Base-by-base conservation (phyloP, 2,888 invertebrate species). In the Lumbricus terrestris region DNA sequence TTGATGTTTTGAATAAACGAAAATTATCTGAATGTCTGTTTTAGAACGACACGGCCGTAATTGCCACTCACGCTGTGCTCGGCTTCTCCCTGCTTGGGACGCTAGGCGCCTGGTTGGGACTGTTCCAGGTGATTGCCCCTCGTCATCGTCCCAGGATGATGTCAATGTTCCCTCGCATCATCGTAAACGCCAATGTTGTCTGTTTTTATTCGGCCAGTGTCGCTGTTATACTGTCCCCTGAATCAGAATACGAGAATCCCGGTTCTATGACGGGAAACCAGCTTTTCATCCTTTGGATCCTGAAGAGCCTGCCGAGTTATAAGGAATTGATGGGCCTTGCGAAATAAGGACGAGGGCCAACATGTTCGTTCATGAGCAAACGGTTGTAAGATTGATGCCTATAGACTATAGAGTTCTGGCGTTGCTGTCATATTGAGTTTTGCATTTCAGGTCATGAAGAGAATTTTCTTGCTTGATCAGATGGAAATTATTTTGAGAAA, bases 11-110 rank as follows among this genome's bases (percentile, higher is more conserved):
- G n/a, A n/a, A n/a, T n/a, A n/a, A n/a, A n/a, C n/a, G n/a, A 18
- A 47, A 2, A 47, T 13, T 47, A 47, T 18, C 18, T 13, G 18
- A 16, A 18, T 16, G 8, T 83, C 3, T 88, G 29, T 90, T 89
- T 90, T 8, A 91, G 91, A 23, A 37, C 33, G 85, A 90, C n/a
- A 89, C 91, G 37, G 91, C 91, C 69, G 89, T 89, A 23, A 90
- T 91, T 23, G 91, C 91, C 3, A 90, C 91, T 4, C 91, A 91
- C 82, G 91, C 91, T 8, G 88, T 91, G 35, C 91, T 91, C 88
- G 91, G 91, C 23, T 92, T 92, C 90, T 92, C 92, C 20, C 91
- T 92, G 54, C 91, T 92, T 83, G 91, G 91, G 0, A 91, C 92
- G 0, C 90, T 92, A 42, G 92, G 92, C 35, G 90, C 92, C n/a